phyloP scores from a whole-genome alignment of 2,888 invertebrate species.

The Cryptocheilus praepositus region DNA sequence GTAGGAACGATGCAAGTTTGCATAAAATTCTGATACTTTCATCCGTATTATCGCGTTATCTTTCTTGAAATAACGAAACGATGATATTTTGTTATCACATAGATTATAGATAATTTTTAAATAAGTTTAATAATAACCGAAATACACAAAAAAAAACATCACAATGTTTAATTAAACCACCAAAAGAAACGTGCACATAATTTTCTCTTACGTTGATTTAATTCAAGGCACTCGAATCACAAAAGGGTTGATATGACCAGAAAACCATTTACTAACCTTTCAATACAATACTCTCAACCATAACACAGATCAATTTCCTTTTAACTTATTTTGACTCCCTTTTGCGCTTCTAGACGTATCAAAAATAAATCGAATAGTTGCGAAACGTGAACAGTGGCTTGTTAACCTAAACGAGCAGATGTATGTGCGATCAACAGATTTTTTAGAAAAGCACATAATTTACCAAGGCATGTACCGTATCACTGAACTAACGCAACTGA shows the following conservation, averaged over 20 bases:
- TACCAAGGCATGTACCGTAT: too few species aligned
- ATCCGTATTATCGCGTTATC: too few species aligned
- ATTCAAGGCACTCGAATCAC: slow-evolving; percentile 55
- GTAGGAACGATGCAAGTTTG: too few species aligned
- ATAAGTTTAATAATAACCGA: too few species aligned
- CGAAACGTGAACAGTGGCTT: background rate
- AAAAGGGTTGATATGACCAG: slow-evolving; percentile 34
- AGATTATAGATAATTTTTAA: too few species aligned
- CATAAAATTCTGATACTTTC: too few species aligned
- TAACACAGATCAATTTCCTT: background rate
- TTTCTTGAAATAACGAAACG: too few species aligned
- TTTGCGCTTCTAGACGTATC: background rate
- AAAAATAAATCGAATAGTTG: background rate
- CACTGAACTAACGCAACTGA: too few species aligned
- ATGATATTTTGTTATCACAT: too few species aligned
- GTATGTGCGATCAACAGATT: too few species aligned
- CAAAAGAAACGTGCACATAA: slow-evolving; percentile 34
- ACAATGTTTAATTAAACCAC: slow-evolving; percentile 15
- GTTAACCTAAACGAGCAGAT: too few species aligned
- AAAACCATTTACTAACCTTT: background rate
- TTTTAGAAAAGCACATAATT: too few species aligned
- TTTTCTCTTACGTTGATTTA: slow-evolving; percentile 21
- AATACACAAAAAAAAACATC: slow-evolving; percentile 9
- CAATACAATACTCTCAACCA: background rate
- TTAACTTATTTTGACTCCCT: background rate